A percentile compares a stretch with the other conserved stretches of the same genome.
phyloP scores from a whole-genome alignment of 2,888 invertebrate species.

The Abrostola triplasia region DNA sequence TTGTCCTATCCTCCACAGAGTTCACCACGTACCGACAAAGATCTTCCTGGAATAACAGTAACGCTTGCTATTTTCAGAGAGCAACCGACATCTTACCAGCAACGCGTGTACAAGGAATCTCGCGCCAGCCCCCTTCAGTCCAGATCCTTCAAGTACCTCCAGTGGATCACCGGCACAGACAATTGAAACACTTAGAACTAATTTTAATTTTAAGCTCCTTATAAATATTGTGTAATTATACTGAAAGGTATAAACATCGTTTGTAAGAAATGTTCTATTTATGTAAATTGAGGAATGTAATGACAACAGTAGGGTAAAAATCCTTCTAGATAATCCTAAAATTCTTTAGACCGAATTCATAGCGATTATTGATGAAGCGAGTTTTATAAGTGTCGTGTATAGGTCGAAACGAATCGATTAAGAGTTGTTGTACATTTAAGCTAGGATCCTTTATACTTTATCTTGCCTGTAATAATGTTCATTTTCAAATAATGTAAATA shows the following conservation, averaged over 20 bases:
- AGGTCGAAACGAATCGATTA: conserved; percentile 68
- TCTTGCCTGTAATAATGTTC: conserved; percentile 59
- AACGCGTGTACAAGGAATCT: conserved; percentile 73
- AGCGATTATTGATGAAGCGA: conserved; percentile 65
- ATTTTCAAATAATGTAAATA: conserved; percentile 58
- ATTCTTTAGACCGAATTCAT: conserved; percentile 71
- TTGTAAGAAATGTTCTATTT: conserved; percentile 53
- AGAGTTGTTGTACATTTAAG: conserved; percentile 56
- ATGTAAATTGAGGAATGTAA: conserved; percentile 57
- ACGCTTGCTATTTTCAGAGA: conserved; percentile 77
- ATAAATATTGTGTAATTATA: conserved; percentile 52
- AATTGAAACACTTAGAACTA: conserved; percentile 67
- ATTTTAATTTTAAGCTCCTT: conserved; percentile 55
- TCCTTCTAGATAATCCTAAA: conserved; percentile 67
- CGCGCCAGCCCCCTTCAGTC: conserved; percentile 84
- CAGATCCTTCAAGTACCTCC: conserved; percentile 87
- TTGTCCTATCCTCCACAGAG: background rate
- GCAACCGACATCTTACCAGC: conserved; percentile 75
- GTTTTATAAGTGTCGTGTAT: conserved; percentile 56
- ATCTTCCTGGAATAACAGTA: conserved; percentile 33
- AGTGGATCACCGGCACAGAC: conserved; percentile 87
- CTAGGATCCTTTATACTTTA: conserved; percentile 56
- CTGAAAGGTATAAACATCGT: conserved; percentile 45
- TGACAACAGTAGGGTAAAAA: conserved; percentile 49
- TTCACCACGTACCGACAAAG: conserved; percentile 14